Evolutionary conservation across 2,113 vertebrate species (phyloP).

Genomic region (Campylomormyrus numenius): DNA sequence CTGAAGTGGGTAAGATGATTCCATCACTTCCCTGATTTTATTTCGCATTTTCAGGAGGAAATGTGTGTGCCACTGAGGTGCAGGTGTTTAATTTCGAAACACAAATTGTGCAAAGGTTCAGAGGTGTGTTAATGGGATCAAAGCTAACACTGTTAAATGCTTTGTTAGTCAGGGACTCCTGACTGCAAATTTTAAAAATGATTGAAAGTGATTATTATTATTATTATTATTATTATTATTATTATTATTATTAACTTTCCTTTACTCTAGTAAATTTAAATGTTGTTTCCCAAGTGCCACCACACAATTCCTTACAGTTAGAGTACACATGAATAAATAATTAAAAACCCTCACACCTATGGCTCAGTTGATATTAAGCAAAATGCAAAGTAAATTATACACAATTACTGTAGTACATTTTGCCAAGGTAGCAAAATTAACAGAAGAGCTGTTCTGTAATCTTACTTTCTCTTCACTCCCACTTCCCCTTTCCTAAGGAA

Average conservation of each 20-base stretch:
- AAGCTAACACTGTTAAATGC: background rate
- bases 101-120: slow-evolving; percentile 17
- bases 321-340: background rate
- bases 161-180: background rate
- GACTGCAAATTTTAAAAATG: background rate
- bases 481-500: background rate
- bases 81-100: slow-evolving; percentile 2
- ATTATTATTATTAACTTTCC: background rate
- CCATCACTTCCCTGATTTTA: background rate
- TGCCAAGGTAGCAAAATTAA: background rate
- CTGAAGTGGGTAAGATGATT: background rate
- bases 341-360: background rate
- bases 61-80: background rate
- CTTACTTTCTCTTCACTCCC: background rate
- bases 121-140: slow-evolving; percentile 48
- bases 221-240: background rate
- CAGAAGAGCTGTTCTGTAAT: background rate
- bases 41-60: background rate
- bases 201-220: background rate
- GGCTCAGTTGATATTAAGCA: background rate
- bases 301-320: background rate
- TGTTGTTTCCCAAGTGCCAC: background rate
- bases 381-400: background rate
- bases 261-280: background rate
- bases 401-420: background rate